Percentiles rank a stretch among this genome's conserved stretches.
Conservation (phyloP, 2,113 vertebrate genomes). For the Triplophysa siluroides region DNA sequence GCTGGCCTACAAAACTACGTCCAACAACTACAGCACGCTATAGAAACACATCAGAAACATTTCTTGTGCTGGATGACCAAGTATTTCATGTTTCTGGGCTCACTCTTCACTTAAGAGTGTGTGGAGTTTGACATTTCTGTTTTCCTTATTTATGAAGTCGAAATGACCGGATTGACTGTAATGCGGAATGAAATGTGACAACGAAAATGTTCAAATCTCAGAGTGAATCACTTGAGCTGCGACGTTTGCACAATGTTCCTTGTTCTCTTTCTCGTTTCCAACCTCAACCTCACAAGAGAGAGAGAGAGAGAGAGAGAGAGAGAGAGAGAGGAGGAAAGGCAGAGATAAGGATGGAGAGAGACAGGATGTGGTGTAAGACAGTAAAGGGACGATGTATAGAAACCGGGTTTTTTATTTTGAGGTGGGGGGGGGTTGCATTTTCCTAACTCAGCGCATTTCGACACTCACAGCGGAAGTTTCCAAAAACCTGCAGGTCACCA, state of each 20-base stretch:
- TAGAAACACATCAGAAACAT: too few relatives aligned
- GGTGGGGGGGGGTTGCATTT: not conserved
- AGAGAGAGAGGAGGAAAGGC: not conserved
- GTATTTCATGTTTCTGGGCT: too few relatives aligned
- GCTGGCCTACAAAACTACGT: too few relatives aligned
- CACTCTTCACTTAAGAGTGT: too few relatives aligned
- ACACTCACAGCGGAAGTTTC: constrained; percentile 19
- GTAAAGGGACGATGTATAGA: not conserved
- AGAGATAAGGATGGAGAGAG: not conserved
- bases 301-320: not conserved
- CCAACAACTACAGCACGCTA: too few relatives aligned
- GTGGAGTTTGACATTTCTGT: not conserved
- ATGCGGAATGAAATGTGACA: not conserved
- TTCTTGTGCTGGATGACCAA: too few relatives aligned
- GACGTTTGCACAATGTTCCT: not conserved
- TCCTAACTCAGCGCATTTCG: constrained; percentile 28
- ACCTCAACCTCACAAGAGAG: not conserved
- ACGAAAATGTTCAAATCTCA: constrained; percentile 4
- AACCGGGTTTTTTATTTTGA: not conserved
- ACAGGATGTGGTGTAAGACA: constrained; percentile 9
- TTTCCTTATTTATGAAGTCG: constrained; percentile 1
- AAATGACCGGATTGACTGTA: not conserved
- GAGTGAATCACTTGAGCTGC: not conserved
- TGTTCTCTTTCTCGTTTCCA: not conserved
- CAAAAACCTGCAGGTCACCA: constrained; percentile 18